phyloP scores from a whole-genome alignment of 2,113 vertebrate genomes.

The Ceratotherium simum region DNA sequence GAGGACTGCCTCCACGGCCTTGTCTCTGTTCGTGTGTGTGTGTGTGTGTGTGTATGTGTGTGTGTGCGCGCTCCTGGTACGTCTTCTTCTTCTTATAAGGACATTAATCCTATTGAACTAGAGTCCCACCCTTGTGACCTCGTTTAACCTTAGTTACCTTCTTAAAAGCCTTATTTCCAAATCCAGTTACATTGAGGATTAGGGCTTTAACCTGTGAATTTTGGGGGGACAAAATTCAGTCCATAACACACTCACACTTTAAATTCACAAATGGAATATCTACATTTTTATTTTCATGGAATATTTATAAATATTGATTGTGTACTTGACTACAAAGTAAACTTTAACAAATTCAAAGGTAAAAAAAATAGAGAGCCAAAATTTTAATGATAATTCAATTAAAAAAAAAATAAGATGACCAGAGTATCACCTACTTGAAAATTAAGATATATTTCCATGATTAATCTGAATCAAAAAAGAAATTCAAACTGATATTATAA shows the following conservation, averaged over 20 bases:
- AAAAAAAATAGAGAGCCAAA: neutral
- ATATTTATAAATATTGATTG: neutral
- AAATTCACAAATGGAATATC: neutral
- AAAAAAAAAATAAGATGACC: neutral
- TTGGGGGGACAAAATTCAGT: neutral
- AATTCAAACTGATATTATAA: neutral
- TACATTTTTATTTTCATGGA: conserved; percentile 7
- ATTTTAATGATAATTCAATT: neutral
- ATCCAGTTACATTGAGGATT: neutral
- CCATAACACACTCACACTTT: neutral
- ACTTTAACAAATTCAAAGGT: neutral
- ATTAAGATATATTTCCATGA: neutral
- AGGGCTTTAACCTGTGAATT: neutral
- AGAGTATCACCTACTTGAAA: neutral
- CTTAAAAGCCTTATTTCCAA: neutral
- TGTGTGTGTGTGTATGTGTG: too few species aligned
- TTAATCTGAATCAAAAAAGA: neutral
- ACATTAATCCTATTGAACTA: neutral
- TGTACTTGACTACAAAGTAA: neutral
- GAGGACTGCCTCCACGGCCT: neutral
- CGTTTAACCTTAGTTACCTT: neutral
- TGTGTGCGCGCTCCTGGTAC: too few species aligned
- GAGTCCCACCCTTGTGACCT: neutral
- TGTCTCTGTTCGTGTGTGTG: neutral
- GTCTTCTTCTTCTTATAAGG: neutral